These are phyloP conservation scores for Sternotherus odoratus DNA, from an alignment of 2,797 vertebrate species.

Conservation along the genomic window DNA sequence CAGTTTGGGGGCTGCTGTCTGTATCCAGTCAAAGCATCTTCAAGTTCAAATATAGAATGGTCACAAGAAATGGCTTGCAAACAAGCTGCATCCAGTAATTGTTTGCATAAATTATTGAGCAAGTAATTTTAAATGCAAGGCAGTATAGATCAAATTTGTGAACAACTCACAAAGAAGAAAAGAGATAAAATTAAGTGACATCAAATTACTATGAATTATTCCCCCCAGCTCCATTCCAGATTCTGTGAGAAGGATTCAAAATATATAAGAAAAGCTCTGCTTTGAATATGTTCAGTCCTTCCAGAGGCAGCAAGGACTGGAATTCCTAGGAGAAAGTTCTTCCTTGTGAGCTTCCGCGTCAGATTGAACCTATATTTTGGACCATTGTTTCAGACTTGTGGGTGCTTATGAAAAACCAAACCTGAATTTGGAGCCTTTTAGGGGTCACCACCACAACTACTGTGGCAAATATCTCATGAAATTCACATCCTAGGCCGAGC, in stretches of 20 bases:
- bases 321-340: conserved; percentile 60
- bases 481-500: neutral
- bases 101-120: neutral
- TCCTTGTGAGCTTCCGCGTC: conserved; percentile 63
- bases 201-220: conserved; percentile 55
- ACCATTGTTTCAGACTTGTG: conserved; percentile 48
- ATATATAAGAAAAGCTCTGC: conserved; percentile 59
- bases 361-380: conserved; percentile 62
- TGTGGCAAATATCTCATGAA: conserved; percentile 23
- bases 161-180: conserved; percentile 40
- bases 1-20: neutral
- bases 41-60: neutral
- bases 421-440: conserved; percentile 15
- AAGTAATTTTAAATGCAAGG: neutral
- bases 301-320: conserved; percentile 67
- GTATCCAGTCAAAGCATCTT: neutral
- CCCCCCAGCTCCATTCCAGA: conserved; percentile 56
- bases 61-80: neutral
- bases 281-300: conserved; percentile 68
- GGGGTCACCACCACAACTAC: conserved; percentile 7
- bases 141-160: neutral
- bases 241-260: conserved; percentile 71
- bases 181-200: conserved; percentile 59
- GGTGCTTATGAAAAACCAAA: conserved; percentile 37
- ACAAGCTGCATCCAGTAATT: neutral